These are phyloP conservation scores for Rhopalosiphum padi DNA, from an alignment of 1,140 invertebrate species.

Conservation along the genomic window DNA sequence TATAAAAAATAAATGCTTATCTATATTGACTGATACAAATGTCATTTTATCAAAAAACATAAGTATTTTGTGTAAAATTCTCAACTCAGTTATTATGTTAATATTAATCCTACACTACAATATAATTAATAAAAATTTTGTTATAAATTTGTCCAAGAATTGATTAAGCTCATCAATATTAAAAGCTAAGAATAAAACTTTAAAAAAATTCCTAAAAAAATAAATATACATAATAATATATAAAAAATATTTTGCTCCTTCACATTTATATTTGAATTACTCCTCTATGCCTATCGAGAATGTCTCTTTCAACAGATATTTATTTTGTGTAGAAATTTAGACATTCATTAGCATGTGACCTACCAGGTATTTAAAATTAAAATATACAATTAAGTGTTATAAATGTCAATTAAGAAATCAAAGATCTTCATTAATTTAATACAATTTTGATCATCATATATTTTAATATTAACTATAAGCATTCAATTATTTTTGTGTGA, in stretches of 20 bases:
- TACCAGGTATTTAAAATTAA: background rate
- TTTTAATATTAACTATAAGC: too few relatives aligned
- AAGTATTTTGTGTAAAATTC: background rate
- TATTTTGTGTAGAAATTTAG: constrained; percentile 23
- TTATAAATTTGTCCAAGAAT: constrained; percentile 18
- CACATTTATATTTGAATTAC: constrained; percentile 48
- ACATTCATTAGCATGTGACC: background rate
- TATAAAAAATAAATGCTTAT: background rate
- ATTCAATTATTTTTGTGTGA: too few relatives aligned
- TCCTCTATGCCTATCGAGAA: constrained; percentile 56
- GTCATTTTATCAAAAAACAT: background rate
- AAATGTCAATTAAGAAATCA: too few relatives aligned
- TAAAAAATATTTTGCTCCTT: constrained; percentile 50
- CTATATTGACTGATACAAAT: background rate
- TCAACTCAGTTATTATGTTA: background rate
- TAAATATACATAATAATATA: background rate
- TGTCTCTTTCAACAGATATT: constrained; percentile 57
- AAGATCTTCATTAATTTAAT: too few relatives aligned
- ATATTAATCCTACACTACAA: background rate
- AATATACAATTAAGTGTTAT: too few relatives aligned
- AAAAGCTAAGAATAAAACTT: constrained; percentile 48
- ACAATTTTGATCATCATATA: too few relatives aligned
- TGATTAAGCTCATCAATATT: constrained; percentile 50
- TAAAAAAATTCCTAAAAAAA: constrained; percentile 3
- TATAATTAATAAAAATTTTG: background rate